These are phyloP conservation scores for Pandemis cinnamomeana DNA, from an alignment of 2,888 invertebrate species.

Conservation along the genomic window DNA sequence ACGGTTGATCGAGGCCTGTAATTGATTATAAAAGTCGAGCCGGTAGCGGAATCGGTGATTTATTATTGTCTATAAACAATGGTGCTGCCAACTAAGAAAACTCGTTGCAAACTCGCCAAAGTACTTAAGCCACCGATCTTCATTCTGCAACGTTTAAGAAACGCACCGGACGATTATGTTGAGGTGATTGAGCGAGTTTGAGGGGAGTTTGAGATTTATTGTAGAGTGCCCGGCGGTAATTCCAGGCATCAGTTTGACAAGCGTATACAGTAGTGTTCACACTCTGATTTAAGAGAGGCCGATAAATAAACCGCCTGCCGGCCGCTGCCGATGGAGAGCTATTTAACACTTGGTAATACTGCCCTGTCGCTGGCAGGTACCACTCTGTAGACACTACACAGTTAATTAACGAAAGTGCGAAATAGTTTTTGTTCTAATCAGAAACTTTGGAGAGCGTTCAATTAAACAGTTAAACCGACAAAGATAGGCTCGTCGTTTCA, in stretches of 20 bases:
- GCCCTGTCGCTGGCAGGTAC: slow-evolving; percentile 13
- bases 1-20: slow-evolving; percentile 71
- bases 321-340: slow-evolving; percentile 19
- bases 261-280: slow-evolving; percentile 33
- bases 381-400: slow-evolving; percentile 16
- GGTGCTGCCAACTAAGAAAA: slow-evolving; percentile 47
- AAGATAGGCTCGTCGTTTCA: neutral
- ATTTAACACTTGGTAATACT: slow-evolving; percentile 26
- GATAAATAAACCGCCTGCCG: slow-evolving; percentile 26
- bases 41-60: slow-evolving; percentile 71
- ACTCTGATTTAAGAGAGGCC: slow-evolving; percentile 38
- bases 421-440: neutral
- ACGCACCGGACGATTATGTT: slow-evolving; percentile 10
- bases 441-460: slow-evolving; percentile 4
- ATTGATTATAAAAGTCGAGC: slow-evolving; percentile 79
- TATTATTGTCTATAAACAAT: slow-evolving; percentile 68
- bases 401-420: slow-evolving; percentile 18
- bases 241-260: slow-evolving; percentile 35
- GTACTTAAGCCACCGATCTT: slow-evolving; percentile 8
- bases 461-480: neutral
- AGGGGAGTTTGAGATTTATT: slow-evolving; percentile 21
- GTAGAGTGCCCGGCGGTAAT: slow-evolving; percentile 21
- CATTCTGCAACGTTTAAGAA: slow-evolving; percentile 11
- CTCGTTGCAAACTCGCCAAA: slow-evolving; percentile 34
- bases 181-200: slow-evolving; percentile 25